Evolutionary conservation across 1,140 invertebrate genomes (phyloP).

Genomic region (Zaprionus lachaisei): DNA sequence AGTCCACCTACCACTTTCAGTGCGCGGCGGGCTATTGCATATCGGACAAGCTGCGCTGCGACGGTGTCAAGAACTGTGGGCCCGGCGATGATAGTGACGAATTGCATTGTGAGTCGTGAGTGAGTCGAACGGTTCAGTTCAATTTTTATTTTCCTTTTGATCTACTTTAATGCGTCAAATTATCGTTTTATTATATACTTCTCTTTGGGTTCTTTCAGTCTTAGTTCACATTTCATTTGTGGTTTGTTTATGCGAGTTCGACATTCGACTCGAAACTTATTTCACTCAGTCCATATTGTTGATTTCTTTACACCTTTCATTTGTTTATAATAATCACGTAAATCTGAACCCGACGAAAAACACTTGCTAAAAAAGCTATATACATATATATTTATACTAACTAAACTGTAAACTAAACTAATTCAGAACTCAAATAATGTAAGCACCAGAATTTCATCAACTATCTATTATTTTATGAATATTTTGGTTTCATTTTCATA

Average conservation of each 20-base stretch:
- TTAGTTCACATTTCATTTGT: neutral
- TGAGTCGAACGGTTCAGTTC: slow-evolving; percentile 85
- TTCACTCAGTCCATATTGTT: slow-evolving; percentile 12
- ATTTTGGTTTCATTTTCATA: slow-evolving; percentile 48
- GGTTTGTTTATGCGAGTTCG: slow-evolving; percentile 39
- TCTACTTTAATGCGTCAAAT: slow-evolving; percentile 35
- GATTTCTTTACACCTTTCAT: slow-evolving; percentile 63
- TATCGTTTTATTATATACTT: slow-evolving; percentile 31
- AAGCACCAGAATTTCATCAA: slow-evolving; percentile 43
- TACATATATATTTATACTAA: slow-evolving; percentile 47
- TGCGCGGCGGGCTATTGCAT: slow-evolving; percentile 91
- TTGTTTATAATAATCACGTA: slow-evolving; percentile 65
- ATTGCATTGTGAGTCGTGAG: slow-evolving; percentile 90
- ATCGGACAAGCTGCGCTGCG: slow-evolving; percentile 90
- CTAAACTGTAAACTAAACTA: slow-evolving; percentile 53
- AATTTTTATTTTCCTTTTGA: slow-evolving; percentile 77
- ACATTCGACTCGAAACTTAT: neutral
- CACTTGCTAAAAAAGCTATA: slow-evolving; percentile 74
- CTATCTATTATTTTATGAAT: slow-evolving; percentile 20
- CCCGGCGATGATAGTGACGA: slow-evolving; percentile 92
- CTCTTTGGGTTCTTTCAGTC: slow-evolving; percentile 64
- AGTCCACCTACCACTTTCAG: slow-evolving; percentile 84
- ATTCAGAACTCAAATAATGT: slow-evolving; percentile 18
- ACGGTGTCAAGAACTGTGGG: slow-evolving; percentile 92
- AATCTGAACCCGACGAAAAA: slow-evolving; percentile 85